Evolutionary conservation across 2,797 vertebrate species (phyloP), one percentile per base, ranked within the genome.

Genomic region (Menidia menidia): DNA sequence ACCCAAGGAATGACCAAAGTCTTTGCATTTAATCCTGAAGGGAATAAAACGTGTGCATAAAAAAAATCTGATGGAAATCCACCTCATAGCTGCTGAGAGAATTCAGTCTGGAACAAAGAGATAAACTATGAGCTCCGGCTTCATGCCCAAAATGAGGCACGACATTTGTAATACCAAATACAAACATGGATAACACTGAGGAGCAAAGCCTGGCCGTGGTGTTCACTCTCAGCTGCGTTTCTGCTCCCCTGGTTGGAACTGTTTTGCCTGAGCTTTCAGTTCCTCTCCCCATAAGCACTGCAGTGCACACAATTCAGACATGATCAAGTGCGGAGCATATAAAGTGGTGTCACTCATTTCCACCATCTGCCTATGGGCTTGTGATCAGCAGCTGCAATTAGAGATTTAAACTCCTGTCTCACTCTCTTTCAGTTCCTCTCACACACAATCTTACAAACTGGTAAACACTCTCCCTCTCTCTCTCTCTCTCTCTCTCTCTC

Each of bases 341-440:
- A 70, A 84, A 84, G 73, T 72, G 57, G 62, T 86, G 85, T 84
- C 88, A 87, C 67, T 87, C 78, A 87, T 81, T 82, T 57, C 77
- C 60, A 80, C 81, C 90, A 85, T 90, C 92, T 88, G 87, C 81
- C 89, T 68, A 47, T 68, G 57, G 61, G 76, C 83, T 80, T 78
- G 55, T 86, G 80, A 80, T 85, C 83, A 92, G 81, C 86, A 76
- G 78, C 83, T 73, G 88, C 78, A 89, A 86, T 85, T 87, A 89
- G 83, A 86, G 84, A 89, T 91, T 89, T 80, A 71, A 78, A 84
- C 80, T 80, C 77, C 35, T 19, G 14, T 72, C 60, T 78, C 53
- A 56, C 66, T 73, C 55, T 47, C 73, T 75, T 60, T 80, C 73
- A 74, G 16, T 60, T 60, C 68, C 47, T 60, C 42, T 68, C 48